Conservation (phyloP, 2,113 vertebrate genomes). For the Motacilla alba region DNA sequence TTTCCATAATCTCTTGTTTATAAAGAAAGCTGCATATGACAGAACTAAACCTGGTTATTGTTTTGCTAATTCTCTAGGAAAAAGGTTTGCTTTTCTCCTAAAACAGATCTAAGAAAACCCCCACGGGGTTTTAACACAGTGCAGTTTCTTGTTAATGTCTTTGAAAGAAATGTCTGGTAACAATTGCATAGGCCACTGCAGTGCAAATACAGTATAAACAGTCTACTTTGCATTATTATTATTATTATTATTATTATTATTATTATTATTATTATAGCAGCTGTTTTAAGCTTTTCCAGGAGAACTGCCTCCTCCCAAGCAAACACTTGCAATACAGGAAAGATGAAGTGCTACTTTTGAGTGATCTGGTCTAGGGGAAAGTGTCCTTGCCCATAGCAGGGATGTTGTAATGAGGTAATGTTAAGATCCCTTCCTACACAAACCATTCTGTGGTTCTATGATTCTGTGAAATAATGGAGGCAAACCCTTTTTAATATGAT, state of each 20-base stretch:
- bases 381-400: not conserved
- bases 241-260: not conserved
- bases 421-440: not conserved
- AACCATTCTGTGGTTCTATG: not conserved
- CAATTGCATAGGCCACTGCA: not conserved
- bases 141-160: not conserved
- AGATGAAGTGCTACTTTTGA: not conserved
- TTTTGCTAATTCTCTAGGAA: not conserved
- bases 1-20: conserved; percentile 21
- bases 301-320: not conserved
- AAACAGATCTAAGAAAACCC: not conserved
- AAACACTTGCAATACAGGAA: not conserved
- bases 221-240: not conserved
- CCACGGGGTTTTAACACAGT: not conserved
- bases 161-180: not conserved
- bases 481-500: not conserved
- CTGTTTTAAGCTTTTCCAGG: not conserved
- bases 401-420: not conserved
- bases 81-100: not conserved
- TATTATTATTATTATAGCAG: not conserved
- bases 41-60: conserved; percentile 25
- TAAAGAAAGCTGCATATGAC: conserved; percentile 9
- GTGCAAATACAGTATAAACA: not conserved
- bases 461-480: not conserved
- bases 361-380: not conserved